These are phyloP conservation scores for Xestia sexstrigata DNA, from an alignment of 2,888 invertebrate species.

Conservation along the genomic window DNA sequence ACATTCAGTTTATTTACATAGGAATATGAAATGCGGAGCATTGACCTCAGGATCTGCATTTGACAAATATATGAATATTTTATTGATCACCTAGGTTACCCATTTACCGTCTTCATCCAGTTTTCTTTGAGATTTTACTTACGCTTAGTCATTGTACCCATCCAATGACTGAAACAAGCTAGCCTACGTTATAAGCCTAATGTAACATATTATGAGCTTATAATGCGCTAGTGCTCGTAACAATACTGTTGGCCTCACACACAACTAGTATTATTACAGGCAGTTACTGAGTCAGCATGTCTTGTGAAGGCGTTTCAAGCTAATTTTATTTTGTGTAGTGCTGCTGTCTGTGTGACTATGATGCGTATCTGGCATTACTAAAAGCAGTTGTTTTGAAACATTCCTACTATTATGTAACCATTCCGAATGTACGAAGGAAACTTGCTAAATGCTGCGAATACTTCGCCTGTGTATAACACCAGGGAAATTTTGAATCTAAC, in stretches of 20 bases:
- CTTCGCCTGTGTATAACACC: conserved; percentile 36
- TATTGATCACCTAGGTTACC: conserved; percentile 39
- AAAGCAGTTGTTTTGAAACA: conserved; percentile 82
- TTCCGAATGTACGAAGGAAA: conserved; percentile 75
- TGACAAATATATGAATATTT: conserved; percentile 46
- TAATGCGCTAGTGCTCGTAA: conserved; percentile 67
- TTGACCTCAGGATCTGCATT: conserved; percentile 50
- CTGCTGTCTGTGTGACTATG: conserved; percentile 83
- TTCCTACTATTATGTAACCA: conserved; percentile 85
- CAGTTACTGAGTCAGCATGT: conserved; percentile 73
- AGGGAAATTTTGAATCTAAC: conserved; percentile 40
- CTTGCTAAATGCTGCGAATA: conserved; percentile 25
- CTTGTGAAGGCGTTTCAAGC: conserved; percentile 83
- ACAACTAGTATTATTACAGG: conserved; percentile 63
- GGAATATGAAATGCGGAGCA: conserved; percentile 29
- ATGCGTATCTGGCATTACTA: conserved; percentile 86
- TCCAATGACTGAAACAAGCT: conserved; percentile 67
- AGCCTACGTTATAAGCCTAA: conserved; percentile 76
- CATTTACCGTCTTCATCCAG: conserved; percentile 47
- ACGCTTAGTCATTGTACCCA: conserved; percentile 57
- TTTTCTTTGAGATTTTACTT: conserved; percentile 63
- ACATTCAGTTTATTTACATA: conserved; percentile 37
- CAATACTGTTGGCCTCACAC: conserved; percentile 55
- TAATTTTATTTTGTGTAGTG: conserved; percentile 81
- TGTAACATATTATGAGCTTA: conserved; percentile 68